Percentiles rank a stretch among this genome's conserved stretches.
Evolutionary conservation across 2,797 vertebrate genomes (phyloP).

Genomic region (Choloepus didactylus): DNA sequence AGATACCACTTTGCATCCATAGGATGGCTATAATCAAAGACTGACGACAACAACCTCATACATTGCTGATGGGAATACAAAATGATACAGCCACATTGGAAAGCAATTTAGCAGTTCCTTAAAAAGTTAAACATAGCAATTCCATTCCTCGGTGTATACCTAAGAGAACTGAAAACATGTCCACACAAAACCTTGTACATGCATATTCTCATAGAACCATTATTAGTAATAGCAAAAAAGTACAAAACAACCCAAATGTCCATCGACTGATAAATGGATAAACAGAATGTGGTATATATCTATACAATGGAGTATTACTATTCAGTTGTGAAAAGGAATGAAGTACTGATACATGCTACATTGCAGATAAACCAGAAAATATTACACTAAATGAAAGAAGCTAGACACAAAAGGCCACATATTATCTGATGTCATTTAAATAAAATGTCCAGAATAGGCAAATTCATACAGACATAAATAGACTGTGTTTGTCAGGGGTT

Average conservation of each 20-base stretch:
- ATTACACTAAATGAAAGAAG: slow-evolving; percentile 5
- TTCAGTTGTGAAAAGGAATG: slow-evolving; percentile 19
- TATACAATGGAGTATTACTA: neutral
- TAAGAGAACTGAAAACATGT: slow-evolving; percentile 28
- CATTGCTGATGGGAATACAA: neutral
- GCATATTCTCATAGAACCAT: slow-evolving; percentile 11
- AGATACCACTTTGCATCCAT: neutral
- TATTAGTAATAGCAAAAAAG: neutral
- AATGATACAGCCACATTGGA: neutral
- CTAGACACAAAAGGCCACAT: neutral
- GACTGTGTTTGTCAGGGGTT: neutral
- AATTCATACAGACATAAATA: slow-evolving; percentile 1
- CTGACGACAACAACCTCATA: neutral
- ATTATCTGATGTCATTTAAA: neutral
- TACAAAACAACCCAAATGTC: neutral
- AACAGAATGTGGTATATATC: neutral
- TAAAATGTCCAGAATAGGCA: slow-evolving; percentile 10
- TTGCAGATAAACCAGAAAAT: slow-evolving; percentile 15
- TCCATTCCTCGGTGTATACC: neutral
- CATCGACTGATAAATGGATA: slow-evolving; percentile 8
- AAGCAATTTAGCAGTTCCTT: slow-evolving; percentile 31
- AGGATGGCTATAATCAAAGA: neutral
- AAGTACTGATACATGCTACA: neutral
- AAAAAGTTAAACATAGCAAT: slow-evolving; percentile 3
- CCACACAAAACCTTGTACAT: neutral